phyloP scores from a whole-genome alignment of 1,140 invertebrate genomes.

The Zaprionus nigranus region DNA sequence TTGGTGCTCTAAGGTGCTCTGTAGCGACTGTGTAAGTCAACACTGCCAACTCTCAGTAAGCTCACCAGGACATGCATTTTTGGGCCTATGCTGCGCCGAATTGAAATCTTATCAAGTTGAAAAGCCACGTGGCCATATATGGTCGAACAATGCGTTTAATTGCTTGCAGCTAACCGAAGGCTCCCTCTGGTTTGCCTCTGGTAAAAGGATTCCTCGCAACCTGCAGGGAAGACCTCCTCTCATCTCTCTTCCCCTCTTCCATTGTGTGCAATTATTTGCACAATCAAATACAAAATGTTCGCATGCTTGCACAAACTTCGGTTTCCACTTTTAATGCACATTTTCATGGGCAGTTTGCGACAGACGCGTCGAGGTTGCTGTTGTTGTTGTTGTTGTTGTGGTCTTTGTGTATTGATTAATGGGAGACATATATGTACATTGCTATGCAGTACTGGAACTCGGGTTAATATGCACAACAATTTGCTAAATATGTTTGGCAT shows the following conservation, averaged over 20 bases:
- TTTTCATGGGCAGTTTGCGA: conserved; percentile 35
- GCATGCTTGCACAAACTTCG: conserved; percentile 16
- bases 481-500: conserved; percentile 3
- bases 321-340: conserved; percentile 16
- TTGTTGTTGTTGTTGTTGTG: background rate
- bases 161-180: conserved; percentile 40
- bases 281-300: conserved; percentile 41
- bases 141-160: conserved; percentile 58
- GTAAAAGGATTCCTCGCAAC: conserved; percentile 39
- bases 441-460: too few species aligned
- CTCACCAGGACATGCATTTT: conserved; percentile 19
- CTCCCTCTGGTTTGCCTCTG: conserved; percentile 1
- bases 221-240: background rate
- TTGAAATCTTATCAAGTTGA: conserved; percentile 63
- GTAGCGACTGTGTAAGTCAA: conserved; percentile 2
- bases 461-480: conserved; percentile 21
- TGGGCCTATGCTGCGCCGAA: conserved; percentile 34
- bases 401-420: conserved; percentile 35
- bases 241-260: background rate
- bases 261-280: conserved; percentile 54
- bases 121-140: conserved; percentile 27
- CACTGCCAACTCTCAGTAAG: background rate
- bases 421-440: background rate
- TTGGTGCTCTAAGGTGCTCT: background rate
- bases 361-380: background rate